Conservation (phyloP, 2,797 vertebrate species). For the Rhynchonycteris naso region DNA sequence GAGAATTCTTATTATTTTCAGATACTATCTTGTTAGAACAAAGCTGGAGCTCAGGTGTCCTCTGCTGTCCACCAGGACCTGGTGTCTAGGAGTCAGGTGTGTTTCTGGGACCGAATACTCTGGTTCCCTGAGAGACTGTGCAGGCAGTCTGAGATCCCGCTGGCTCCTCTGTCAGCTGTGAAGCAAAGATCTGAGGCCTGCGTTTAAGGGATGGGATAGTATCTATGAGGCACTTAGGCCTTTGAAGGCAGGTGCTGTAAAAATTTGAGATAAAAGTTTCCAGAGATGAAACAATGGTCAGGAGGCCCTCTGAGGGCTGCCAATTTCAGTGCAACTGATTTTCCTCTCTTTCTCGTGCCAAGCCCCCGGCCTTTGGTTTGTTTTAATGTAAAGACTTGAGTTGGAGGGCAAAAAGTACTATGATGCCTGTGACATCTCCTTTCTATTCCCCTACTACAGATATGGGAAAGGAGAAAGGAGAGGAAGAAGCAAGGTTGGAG, state of each 20-base stretch:
- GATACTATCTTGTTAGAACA: neutral
- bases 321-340: neutral
- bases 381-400: neutral
- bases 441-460: neutral
- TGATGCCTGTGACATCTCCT: neutral
- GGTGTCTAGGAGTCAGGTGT: neutral
- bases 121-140: neutral
- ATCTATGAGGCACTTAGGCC: neutral
- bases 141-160: neutral
- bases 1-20: neutral
- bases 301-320: slow-evolving; percentile 25
- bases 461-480: neutral
- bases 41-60: neutral
- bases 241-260: slow-evolving; percentile 67
- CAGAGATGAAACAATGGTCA: slow-evolving; percentile 42
- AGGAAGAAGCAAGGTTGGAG: neutral
- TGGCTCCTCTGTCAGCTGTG: neutral
- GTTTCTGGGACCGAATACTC: neutral
- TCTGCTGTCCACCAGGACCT: neutral
- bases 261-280: slow-evolving; percentile 51
- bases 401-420: neutral
- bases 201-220: neutral
- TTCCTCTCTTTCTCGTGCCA: neutral
- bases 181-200: slow-evolving; percentile 2
- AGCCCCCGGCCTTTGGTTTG: neutral